Conservation (phyloP, 2,888 invertebrate genomes). For the Pheosia tremula region DNA sequence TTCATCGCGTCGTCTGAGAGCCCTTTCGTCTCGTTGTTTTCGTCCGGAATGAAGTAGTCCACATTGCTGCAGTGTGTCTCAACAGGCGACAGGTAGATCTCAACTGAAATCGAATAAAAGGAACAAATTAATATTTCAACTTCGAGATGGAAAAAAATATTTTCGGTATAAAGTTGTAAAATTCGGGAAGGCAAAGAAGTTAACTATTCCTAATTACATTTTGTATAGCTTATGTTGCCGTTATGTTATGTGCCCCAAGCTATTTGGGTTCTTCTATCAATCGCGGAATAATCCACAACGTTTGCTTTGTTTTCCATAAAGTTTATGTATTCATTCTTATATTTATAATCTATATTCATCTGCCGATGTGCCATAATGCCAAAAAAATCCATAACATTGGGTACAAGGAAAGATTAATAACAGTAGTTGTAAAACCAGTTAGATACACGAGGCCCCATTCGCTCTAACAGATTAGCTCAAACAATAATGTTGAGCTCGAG, state of each 20-base stretch:
- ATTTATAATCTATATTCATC: neutral
- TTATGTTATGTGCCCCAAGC: no score
- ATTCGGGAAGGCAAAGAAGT: no score
- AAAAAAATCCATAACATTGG: neutral
- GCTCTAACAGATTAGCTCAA: neutral
- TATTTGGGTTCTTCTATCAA: no score
- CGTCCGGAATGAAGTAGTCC: constrained; percentile 96
- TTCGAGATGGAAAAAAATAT: no score
- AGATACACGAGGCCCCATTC: neutral
- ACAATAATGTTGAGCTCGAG: neutral
- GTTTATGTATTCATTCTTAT: no score
- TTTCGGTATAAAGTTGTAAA: neutral
- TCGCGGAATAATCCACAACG: no score
- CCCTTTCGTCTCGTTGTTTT: constrained; percentile 91
- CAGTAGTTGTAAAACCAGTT: neutral
- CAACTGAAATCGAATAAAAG: constrained; percentile 86
- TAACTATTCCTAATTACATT: no score
- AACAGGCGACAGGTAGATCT: constrained; percentile 95
- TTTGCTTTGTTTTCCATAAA: no score
- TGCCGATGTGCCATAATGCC: neutral
- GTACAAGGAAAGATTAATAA: neutral
- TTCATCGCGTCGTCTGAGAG: constrained; percentile 94
- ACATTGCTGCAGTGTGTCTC: constrained; percentile 98
- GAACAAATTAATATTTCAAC: constrained; percentile 7
- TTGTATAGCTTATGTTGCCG: no score